These are phyloP conservation scores for Physocephala rufipes DNA, from an alignment of 2,888 invertebrate species.

Conservation along the genomic window DNA sequence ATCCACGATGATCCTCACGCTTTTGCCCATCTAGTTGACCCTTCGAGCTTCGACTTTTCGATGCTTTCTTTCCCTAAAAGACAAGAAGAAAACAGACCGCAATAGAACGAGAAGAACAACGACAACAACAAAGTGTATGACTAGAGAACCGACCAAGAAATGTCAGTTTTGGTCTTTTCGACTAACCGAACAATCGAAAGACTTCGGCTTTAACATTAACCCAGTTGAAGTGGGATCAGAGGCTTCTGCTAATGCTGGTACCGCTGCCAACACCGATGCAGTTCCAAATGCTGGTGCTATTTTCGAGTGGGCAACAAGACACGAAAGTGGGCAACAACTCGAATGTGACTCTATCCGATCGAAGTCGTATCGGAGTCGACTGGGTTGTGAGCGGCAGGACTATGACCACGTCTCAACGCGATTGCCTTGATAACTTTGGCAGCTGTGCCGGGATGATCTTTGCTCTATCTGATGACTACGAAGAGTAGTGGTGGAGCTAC, in stretches of 20 bases:
- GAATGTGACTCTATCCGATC: background rate
- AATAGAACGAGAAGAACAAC: too few species aligned
- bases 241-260: background rate
- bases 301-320: background rate
- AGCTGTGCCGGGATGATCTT: slow-evolving; percentile 29
- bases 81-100: too few species aligned
- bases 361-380: background rate
- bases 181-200: too few species aligned
- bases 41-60: too few species aligned
- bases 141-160: too few species aligned
- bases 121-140: too few species aligned
- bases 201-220: background rate
- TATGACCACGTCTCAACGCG: background rate
- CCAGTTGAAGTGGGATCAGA: slow-evolving; percentile 5
- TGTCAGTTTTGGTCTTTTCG: too few species aligned
- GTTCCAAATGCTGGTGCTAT: background rate
- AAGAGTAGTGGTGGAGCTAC: background rate
- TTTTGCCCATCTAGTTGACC: background rate
- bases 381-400: background rate
- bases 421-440: slow-evolving; percentile 25
- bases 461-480: slow-evolving; percentile 17
- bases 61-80: too few species aligned
- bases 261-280: background rate
- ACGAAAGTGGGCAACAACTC: background rate
- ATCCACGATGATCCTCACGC: background rate